These are phyloP conservation scores for Platyrinchus mystaceus DNA, from an alignment of 2,797 vertebrate species.

Conservation along the genomic window DNA sequence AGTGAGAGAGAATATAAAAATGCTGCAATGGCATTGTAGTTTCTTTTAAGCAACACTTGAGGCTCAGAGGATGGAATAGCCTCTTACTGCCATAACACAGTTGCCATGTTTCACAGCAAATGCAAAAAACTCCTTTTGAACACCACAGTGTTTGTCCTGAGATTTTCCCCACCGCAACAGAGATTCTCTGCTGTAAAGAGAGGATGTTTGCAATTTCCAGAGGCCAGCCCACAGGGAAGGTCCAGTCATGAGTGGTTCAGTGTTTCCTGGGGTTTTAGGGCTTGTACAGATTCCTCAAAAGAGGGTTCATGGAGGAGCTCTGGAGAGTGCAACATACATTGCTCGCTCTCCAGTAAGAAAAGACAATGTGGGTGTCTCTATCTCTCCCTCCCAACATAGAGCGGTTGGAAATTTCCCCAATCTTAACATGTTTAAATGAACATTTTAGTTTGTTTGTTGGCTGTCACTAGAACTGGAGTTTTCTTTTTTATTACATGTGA, in stretches of 20 bases:
- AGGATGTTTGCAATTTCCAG: background rate
- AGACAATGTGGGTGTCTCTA: background rate
- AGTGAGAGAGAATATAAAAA: background rate
- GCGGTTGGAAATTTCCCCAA: background rate
- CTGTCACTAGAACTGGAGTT: background rate
- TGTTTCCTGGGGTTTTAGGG: background rate
- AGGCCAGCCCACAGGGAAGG: background rate
- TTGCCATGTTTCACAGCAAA: background rate
- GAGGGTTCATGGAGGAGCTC: background rate
- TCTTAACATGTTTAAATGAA: background rate
- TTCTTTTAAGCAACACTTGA: background rate
- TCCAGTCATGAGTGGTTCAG: background rate
- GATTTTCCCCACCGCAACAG: background rate
- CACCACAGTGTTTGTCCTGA: background rate
- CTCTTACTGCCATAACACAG: rapidly evolving
- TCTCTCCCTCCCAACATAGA: background rate
- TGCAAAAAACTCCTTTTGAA: background rate
- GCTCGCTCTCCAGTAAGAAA: background rate
- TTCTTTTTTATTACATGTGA: background rate
- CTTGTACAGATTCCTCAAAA: background rate
- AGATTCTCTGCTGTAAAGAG: background rate
- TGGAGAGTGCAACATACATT: background rate
- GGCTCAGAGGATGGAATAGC: background rate
- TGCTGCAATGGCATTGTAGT: background rate
- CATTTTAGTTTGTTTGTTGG: background rate